Evolutionary conservation across 2,888 invertebrate species (phyloP), one percentile per base, ranked within the genome.

Genomic region (Drosophila monieri): DNA sequence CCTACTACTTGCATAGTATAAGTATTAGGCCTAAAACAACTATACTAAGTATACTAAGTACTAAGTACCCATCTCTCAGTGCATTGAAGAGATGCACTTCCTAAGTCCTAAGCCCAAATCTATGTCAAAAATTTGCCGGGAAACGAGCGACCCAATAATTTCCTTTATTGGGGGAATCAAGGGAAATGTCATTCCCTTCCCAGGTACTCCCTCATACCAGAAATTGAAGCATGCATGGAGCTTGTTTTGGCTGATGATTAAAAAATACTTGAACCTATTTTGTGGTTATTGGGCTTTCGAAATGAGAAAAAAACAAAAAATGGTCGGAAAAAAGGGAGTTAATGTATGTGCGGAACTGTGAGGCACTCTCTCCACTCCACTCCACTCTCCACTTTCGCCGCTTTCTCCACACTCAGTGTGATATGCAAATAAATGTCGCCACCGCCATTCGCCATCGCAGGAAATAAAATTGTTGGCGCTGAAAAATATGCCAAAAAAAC

Each of bases 351-450:
- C 23, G 47, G 15, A 21, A 10, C 44, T 25, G 4, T 18, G 18
- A 25, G 25, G 25, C 25, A 25, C 25, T 25, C 25, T 1, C 25
- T 25, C 18, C 41, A 10, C 25, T 25, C 18, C 41, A 10, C 15
- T 61, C 54, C 58, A 66, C 57, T 59, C 57, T 57, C 57, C 61
- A 32, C 70, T 23, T 4, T 3, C 44, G 12, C 44, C 23, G 21
- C n/a, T 12, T 3, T 21, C 12, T 12, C 3, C 57, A 41, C 55
- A 55, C 51, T 57, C 51, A 30, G 41, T 49, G 30, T 71, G 78
- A 80, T 74, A 71, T 77, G 77, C 80, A 77, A 77, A 77, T 77
- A 77, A 70, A 65, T 77, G 71, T 56, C 56, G 27, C n/a, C 27
- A 39, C 46, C 53, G 25, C 30, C 44, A 61, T 49, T 30, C 14